Base-by-base conservation (phyloP, 2,888 invertebrate species). In the Sialis lutaria region DNA sequence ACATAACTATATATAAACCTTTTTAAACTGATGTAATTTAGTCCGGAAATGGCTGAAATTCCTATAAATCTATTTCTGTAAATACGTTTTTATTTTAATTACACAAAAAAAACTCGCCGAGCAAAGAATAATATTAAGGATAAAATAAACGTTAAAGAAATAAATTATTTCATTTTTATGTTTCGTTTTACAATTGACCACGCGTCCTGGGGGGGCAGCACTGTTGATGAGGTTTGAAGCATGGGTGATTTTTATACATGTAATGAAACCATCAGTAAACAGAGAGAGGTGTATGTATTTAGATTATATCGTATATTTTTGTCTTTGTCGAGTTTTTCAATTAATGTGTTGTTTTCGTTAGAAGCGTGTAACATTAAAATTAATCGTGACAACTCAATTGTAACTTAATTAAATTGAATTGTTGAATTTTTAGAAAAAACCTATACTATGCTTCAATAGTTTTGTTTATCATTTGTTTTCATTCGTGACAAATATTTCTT, bases 121-220 rank as follows among this genome's bases (percentile, higher is more conserved):
- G 22, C 22, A 22, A 22, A 22, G 22, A 22, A 22, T 22, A 22
- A 22, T 22, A 22, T 22, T 22, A 22, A 22, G 22, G 22, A 22
- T 22, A 22, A 22, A 22, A 22, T 22, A 22, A 22, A 22, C 22
- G 22, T 22, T 22, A 22, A 22, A 22, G 22, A 22, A 22, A 22
- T 22, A 22, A 22, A 22, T 22, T 22, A 22, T 22, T 22, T 22
- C 60, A 61, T 62, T 64, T 62, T 60, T 60, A 63, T 63, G 62
- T 62, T 61, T 54, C 47, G 49, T 47, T 55, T 55, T 52, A 41
- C 7, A 6, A 44, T 46, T 22, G 8, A 22, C 54, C 53, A 53
- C 51, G 51, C 54, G 12, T 37, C n/a, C 10, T 53, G 47, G 51
- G 51, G 51, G 56, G 60, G 59, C 60, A 58, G 57, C 58, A 58